Evolutionary conservation across 1,140 invertebrate genomes (phyloP), one percentile per base, ranked within the genome.

Genomic region (Drosophila sp.): DNA sequence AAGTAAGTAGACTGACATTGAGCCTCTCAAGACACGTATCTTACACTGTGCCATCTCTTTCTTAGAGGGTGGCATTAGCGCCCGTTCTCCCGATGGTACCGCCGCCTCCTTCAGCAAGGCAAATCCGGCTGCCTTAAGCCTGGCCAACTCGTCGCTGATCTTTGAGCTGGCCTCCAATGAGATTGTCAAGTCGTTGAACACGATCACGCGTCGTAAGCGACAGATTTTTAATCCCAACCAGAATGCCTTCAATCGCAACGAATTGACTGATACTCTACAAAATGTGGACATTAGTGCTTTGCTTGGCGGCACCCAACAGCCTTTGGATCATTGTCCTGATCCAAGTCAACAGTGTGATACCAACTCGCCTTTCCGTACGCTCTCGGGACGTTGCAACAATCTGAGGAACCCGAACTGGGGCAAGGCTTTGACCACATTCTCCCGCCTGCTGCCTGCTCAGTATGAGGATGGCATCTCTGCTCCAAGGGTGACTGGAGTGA

Each of bases 381-480:
- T 95, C 32, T 96, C 96, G 0, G 98, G 97, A 3, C 95, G 97
- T 78, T 99, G 98, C 82, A 99, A 99, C 87, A 99, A 99, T 91
- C 91, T 98, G 5, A 93, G 95, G 8, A 96, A 97, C 84, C 97
- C 97, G 0, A 95, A 94, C 65, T 95, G 96, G 69, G 98, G 97
- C 2, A 97, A 97, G 90, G 96, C 96, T 75, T 92, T 97, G 65
- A 97, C 96, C 0, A 96, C 97, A 0, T 98, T 98, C 91, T 95
- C 97, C 0, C 94, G 98, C 75, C 93, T 98, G 46, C 87, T 98
- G 41, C 96, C 97, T 0, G 95, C 97, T 2, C 94, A 94, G 9
- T 99, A 99, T 91, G 97, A 98, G 92, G 97, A 99, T 91, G 97
- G 97, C 92, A 95, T 97, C 43, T 97, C 96, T 0, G 94, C 94